phyloP scores from a whole-genome alignment of 2,888 invertebrate species.

The Lasioglossum pauxillum region DNA sequence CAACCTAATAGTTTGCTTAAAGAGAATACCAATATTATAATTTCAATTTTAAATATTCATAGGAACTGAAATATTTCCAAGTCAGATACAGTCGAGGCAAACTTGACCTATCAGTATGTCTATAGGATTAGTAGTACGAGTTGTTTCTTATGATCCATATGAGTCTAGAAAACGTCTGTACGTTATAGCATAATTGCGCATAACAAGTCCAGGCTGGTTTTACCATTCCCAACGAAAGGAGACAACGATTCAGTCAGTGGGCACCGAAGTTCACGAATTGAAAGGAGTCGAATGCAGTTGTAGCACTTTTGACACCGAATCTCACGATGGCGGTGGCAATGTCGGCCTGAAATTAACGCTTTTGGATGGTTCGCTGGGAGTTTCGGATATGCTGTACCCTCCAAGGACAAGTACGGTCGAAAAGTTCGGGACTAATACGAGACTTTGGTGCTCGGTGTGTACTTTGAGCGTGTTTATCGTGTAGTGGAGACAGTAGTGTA shows the following conservation, averaged over 20 bases:
- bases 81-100: neutral
- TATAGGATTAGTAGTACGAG: neutral
- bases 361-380: neutral
- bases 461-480: constrained; percentile 71
- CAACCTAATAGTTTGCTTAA: neutral
- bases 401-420: constrained; percentile 27
- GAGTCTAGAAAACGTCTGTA: neutral
- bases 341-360: neutral
- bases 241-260: neutral
- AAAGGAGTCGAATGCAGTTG: neutral
- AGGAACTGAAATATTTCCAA: neutral
- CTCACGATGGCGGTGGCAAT: constrained; percentile 10
- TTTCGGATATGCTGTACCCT: neutral
- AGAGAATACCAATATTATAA: neutral
- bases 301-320: neutral
- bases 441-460: constrained; percentile 66
- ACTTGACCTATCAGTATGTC: no score
- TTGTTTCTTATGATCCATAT: neutral
- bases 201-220: neutral
- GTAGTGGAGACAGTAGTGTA: constrained; percentile 85
- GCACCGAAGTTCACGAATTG: neutral
- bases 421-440: constrained; percentile 41
- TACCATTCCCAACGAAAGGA: neutral
- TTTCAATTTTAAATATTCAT: neutral
- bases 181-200: no score